Evolutionary conservation across 2,888 invertebrate genomes (phyloP), one percentile per base, ranked within the genome.

Genomic region (Neocrepidodera transversa): DNA sequence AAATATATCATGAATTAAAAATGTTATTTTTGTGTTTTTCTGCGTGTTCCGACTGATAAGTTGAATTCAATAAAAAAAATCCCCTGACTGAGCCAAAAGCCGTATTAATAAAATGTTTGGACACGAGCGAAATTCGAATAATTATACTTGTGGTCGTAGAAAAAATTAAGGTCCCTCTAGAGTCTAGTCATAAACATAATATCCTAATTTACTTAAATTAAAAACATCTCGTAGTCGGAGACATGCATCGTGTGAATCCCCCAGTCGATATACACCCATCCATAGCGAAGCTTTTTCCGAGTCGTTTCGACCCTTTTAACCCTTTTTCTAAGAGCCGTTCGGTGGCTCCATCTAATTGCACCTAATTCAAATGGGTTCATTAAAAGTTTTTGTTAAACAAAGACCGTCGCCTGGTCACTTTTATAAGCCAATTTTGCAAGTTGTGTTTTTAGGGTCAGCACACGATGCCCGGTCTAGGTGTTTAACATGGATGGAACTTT

Each of bases 281-380:
- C 42, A 42, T 42, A 20, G 20, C 4, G 42, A 42, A 42, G 42
- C 42, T 42, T 42, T 42, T 42, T 42, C 20, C 11, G n/a, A 42
- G 42, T 42, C 20, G 20, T 42, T 42, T 42, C 20, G 42, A 42
- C 42, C 42, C 42, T 42, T 42, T 42, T 42, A 42, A 42, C 18
- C 42, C 42, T 42, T 42, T 42, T 42, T 42, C 42, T 42, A 42
- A 42, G 42, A 42, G 42, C 20, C 30, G 40, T n/a, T n/a, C n/a
- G n/a, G n/a, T n/a, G n/a, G n/a, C n/a, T 40, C 18, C n/a, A n/a
- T 55, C 38, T 55, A 55, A 55, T 55, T 55, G 48, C 48, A 17
- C 14, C 43, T 53, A 43, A 53, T 53, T 53, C 43, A 40, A 55
- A 55, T 23, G 48, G 43, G 38, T 55, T 55, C 55, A 55, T 55